Percentiles rank a stretch among this genome's conserved stretches.
These are phyloP conservation scores for Apis cerana DNA, from an alignment of 1,140 invertebrate genomes.

Conservation along the genomic window DNA sequence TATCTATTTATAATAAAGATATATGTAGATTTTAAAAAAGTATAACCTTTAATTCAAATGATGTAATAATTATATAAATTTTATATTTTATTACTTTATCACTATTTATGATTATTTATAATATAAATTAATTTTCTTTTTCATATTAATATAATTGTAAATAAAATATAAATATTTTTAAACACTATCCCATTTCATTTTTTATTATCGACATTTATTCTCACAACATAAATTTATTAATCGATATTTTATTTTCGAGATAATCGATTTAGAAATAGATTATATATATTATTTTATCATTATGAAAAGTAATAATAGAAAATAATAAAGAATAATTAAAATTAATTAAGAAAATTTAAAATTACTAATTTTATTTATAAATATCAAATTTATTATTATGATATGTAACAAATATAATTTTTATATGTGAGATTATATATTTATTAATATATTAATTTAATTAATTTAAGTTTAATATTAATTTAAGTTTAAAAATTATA, in stretches of 20 bases:
- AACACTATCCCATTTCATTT: neutral
- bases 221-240: neutral
- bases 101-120: neutral
- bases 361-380: neutral
- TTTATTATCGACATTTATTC: neutral
- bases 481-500: neutral
- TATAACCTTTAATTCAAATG: slow-evolving; percentile 19
- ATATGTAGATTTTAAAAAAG: neutral
- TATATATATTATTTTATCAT: neutral
- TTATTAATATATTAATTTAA: too few species aligned
- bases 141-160: neutral
- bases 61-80: neutral
- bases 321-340: too few species aligned
- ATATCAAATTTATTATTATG: neutral
- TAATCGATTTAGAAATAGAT: neutral
- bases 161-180: neutral
- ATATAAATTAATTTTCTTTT: neutral
- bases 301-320: too few species aligned
- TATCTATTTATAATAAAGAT: slow-evolving; percentile 15
- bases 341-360: neutral
- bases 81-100: neutral
- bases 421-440: neutral
- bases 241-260: neutral
- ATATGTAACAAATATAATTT: neutral
- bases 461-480: neutral